Base-by-base conservation (phyloP, 2,888 invertebrate genomes). In the Aspidiotus rigidus region DNA sequence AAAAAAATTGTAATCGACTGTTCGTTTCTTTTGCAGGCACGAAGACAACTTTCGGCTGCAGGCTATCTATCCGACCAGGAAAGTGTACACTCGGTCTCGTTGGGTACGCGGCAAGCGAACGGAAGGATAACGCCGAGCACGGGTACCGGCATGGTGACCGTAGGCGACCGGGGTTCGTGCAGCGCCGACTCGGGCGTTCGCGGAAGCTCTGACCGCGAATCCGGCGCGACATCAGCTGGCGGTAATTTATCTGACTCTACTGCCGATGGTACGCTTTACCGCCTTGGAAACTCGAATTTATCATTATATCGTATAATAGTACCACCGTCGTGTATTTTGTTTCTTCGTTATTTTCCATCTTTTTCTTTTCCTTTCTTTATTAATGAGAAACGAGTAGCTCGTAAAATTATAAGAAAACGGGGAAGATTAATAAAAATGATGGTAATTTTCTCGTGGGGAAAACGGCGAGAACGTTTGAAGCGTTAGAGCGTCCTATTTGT, bases 41-140 rank as follows among this genome's bases (percentile, higher is more conserved):
- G 88, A 62, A 81, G 88, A 71, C 91, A 92, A 77, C 80, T 92
- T 64, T 84, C 82, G 72, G 85, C 85, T 54, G 86, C 88, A 5
- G 89, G 89, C 10, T 90, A 90, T 77, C 81, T 91, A 70, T 90
- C 91, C 40, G 92, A 92, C 79, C 90, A 90, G 74, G 91, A 92
- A 79, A 87, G 87, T 73, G 81, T 90, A 56, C 85, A 88, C 5
- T 89, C 89, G 0, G 85, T 89, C 74, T 82, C 83, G 2, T 78
- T 83, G 1, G 71, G 84, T 0, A 62, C 69, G n/a, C 60, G 67
- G 10, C 62, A 41, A 16, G 55, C 62, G 15, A 69, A 61, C 39
- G 84, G 84, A 0, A 85, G 85, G 0, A 63, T 69, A n/a, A 70
- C 69, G 16, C 64, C 71, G 66, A 71, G 72, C 55, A 73, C 74